These are phyloP conservation scores for Chaetogeoica ovagalla DNA, from an alignment of 2,888 invertebrate species.

Conservation along the genomic window DNA sequence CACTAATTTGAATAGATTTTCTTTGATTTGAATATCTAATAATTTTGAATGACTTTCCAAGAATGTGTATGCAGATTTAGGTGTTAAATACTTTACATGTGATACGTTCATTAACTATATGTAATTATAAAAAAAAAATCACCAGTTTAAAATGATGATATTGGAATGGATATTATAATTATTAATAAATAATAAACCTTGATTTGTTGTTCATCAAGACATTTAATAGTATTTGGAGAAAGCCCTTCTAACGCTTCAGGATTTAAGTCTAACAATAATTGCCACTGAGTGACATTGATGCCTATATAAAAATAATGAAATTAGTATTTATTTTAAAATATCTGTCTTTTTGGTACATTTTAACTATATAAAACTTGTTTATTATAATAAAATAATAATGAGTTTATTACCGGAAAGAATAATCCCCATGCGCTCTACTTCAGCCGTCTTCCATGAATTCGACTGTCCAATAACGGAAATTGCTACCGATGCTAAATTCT, in stretches of 20 bases:
- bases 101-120: constrained; percentile 25
- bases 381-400: constrained; percentile 1
- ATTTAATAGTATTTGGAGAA: constrained; percentile 29
- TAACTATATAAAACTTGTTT: neutral
- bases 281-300: constrained; percentile 44
- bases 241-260: constrained; percentile 42
- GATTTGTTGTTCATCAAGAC: constrained; percentile 37
- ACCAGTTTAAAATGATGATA: neutral
- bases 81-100: constrained; percentile 37
- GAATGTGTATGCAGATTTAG: constrained; percentile 14
- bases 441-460: constrained; percentile 25
- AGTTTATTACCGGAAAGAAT: constrained; percentile 33
- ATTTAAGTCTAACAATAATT: constrained; percentile 30
- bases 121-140: neutral
- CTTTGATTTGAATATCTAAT: constrained; percentile 20
- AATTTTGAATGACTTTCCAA: constrained; percentile 34
- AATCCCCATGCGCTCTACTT: constrained; percentile 42
- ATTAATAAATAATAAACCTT: constrained; percentile 9
- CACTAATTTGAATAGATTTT: constrained; percentile 22
- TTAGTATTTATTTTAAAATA: neutral
- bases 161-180: neutral
- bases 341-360: neutral
- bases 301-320: constrained; percentile 8
- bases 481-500: constrained; percentile 40
- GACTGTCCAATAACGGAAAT: constrained; percentile 28